Base-by-base conservation (phyloP, 2,113 vertebrate genomes). In the Psettodes erumei region DNA sequence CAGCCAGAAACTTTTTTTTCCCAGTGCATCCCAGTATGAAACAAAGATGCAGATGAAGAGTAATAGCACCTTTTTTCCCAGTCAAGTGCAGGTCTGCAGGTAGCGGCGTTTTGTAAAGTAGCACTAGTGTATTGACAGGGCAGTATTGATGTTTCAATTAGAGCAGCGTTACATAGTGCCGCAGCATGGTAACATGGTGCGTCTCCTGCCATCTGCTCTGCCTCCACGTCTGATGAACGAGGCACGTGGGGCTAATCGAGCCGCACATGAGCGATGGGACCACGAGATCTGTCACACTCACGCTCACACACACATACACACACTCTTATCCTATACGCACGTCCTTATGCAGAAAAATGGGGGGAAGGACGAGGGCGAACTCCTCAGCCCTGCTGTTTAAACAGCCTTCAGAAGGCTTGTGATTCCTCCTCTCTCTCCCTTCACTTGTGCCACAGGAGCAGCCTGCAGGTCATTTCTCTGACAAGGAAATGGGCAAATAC, bases 71-170 rank as follows among this genome's bases (percentile, higher is more conserved):
- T 63, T 42, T 53, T 60, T 58, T n/a, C 43, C 9, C 66, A 61
- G 71, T 84, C 85, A 75, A 80, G 83, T 82, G 75, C 76, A 78
- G 76, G 82, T 86, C 65, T 77, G 83, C 25, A 74, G 84, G 73
- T 88, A 60, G 73, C 51, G 84, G 68, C 68, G 77, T 86, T 86
- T 82, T 71, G 86, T 84, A 83, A 79, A 91, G 88, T 79, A 84
- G 87, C 86, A 69, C 71, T 85, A 71, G 90, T 78, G 78, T 92
- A 92, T 91, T 91, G 92, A 91, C 91, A 88, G 88, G 80, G 60
- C 81, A 79, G 86, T 93, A 94, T 92, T 94, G 92, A 94, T 93
- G 92, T 94, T 93, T 94, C 91, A 94, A 93, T 94, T 94, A 94
- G 89, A 91, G 87, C 72, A 61, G 75, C 77, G 88, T 91, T 93